Base-by-base conservation (phyloP, 2,888 invertebrate species). In the Gisinianus flammeolus region DNA sequence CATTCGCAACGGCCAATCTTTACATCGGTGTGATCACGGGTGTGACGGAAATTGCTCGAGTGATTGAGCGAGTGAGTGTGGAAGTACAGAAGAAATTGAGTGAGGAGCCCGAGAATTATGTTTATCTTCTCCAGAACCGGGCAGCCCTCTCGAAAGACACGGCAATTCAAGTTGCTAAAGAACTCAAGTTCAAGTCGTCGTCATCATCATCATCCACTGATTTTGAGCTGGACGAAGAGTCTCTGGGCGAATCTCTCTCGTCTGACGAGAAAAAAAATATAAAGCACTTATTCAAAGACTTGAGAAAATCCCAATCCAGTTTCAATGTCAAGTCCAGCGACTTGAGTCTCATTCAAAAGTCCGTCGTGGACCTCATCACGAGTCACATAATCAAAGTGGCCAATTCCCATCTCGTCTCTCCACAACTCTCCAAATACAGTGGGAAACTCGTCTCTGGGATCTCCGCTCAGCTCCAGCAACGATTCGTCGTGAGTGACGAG, bases 331-430 rank as follows among this genome's bases (percentile, higher is more conserved):
- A 77, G 19, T 22, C 24, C 5, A 28, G 26, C 35, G 24, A 28
- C 2, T 6, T 70, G 28, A 35, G 35, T 62, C 22, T 22, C 1
- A 16, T 70, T 26, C 30, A 68, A 19, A 10, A n/a, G 3, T 26
- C 4, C 16, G 30, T 74, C 26, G 33, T 62, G 1, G 24, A 68
- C 22, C 28, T 22, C 2, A 26, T 80, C 19, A 76, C 80, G 5
- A 31, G n/a, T 66, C 79, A 80, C 71, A 77, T 79, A 12, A 77
- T 80, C 64, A 16, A 62, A 31, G 69, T 77, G 19, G 76, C 80
- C 10, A 70, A 80, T 58, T 62, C 74, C 4, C 78, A 79, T 12
- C 64, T 80, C 24, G 72, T 76, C 2, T 54, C 71, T 5, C 80
- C 80, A 3, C n/a, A 73, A 2, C 62, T 70, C 24, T 35, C 73